Evolutionary conservation across 2,888 invertebrate genomes (phyloP), one percentile per base, ranked within the genome.

Genomic region (Chloroclysta siterata): DNA sequence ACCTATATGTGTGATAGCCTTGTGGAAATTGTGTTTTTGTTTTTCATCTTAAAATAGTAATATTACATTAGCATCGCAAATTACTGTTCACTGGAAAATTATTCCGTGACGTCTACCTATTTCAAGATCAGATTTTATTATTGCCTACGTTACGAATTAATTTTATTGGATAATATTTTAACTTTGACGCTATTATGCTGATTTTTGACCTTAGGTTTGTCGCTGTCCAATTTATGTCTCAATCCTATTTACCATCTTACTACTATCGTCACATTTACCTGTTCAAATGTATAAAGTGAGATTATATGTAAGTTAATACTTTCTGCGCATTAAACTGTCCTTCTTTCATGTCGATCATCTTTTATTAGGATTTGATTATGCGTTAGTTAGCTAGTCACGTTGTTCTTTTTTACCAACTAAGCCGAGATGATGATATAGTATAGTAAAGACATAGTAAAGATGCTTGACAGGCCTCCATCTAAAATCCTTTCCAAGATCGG

Each of bases 81-180:
- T 69, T 67, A 70, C 66, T 72, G 66, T 65, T 70, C 53, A 22
- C 62, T 57, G 63, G 61, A 67, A 78, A 78, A 82, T 74, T 79
- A 81, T 84, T 83, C 84, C 73, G 75, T 83, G 82, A 84, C 82
- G 83, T 80, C 68, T 54, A 29, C 14, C 42, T 52, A 55, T 36
- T 55, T 46, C 47, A 48, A 42, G 10, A 60, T 60, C 29, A 52
- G 13, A 57, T 15, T 50, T 53, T 42, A 62, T 51, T 33, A 39
- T 2, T 39, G 8, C 36, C 11, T 39, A 39, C 36, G 51, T 52
- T 48, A 48, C 2, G 41, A 53, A 65, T 65, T 46, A 61, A 64
- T 50, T 46, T 68, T 57, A 58, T 59, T 53, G 28, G 14, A 28
- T n/a, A 41, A 46, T 55, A 72, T 65, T 78, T 80, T 85, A 65